Base-by-base conservation (phyloP, 2,797 vertebrate genomes). In the Hypotaenidia philippensis region DNA sequence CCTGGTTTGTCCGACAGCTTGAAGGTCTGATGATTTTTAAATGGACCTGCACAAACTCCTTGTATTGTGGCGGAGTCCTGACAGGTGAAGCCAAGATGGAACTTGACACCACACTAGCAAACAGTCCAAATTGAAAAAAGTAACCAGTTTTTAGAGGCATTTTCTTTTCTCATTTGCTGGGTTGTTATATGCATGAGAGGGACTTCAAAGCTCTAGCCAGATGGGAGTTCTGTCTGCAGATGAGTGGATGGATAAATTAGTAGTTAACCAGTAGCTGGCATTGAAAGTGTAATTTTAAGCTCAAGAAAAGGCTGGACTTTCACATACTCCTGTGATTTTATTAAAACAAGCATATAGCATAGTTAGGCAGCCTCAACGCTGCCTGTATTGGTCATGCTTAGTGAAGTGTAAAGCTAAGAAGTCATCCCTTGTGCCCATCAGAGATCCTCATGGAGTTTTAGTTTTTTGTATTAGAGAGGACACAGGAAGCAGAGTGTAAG, bases 251-350 rank as follows among this genome's bases (percentile, higher is more conserved):
- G 29, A 25, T 90, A 80, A 55, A 56, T 72, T 61, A 65, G 27
- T 32, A 49, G 45, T 49, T 64, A 93, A 84, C 36, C 18, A 75
- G 32, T 75, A 76, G 29, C 40, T 82, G 26, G 14, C 22, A 80
- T 93, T 85, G 50, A 70, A 65, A 85, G 13, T 41, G 20, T 68
- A 71, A 78, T 87, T 90, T 52, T 29, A 83, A 93, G 38, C 21
- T 80, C 44, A 93, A 77, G 21, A 90, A 85, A 86, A 93, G 45
- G 22, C 14, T 45, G 27, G 8, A 56, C 89, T 91, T 92, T 89
- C 56, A 66, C 64, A 57, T 59, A 41, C 5, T 45, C 2, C 2
- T 77, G 29, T 76, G 63, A 79, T 93, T 91, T 76, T 69, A 90
- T 76, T 63, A 53, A 65, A 90, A 29, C 7, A 83, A 74, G 9